phyloP scores from a whole-genome alignment of 2,888 invertebrate species.

The Eucera pruinosa region DNA sequence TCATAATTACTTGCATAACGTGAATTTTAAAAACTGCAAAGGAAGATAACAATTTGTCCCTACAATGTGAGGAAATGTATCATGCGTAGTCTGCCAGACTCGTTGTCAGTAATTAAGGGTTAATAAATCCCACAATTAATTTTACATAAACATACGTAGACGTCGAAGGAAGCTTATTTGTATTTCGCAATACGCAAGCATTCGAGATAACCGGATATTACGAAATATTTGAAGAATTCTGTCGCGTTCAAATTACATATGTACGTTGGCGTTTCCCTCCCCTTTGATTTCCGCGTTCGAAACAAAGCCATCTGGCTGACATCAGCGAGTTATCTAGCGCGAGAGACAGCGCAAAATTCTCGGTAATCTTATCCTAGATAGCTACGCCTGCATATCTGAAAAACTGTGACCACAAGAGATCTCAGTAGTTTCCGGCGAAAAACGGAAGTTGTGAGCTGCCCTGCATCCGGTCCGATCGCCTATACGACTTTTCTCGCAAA shows the following conservation, averaged over 20 bases:
- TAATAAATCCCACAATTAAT: background rate
- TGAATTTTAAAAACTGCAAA: too few relatives aligned
- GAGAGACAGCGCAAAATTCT: slow-evolving; percentile 54
- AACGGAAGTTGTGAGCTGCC: slow-evolving; percentile 46
- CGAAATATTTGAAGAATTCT: slow-evolving; percentile 19
- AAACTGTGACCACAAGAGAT: slow-evolving; percentile 38
- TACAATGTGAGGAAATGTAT: too few relatives aligned
- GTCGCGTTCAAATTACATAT: slow-evolving; percentile 2
- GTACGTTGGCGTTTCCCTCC: slow-evolving; percentile 27
- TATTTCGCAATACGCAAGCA: background rate
- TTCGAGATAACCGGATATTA: slow-evolving; percentile 11
- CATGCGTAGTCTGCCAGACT: too few relatives aligned
- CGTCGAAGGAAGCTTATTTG: background rate
- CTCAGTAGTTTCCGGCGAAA: slow-evolving; percentile 50
- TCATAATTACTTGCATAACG: too few relatives aligned
- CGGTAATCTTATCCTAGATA: slow-evolving; percentile 52
- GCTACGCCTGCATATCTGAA: slow-evolving; percentile 26
- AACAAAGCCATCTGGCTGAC: slow-evolving; percentile 25
- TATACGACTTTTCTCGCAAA: slow-evolving; percentile 45
- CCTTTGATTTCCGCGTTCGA: slow-evolving; percentile 39
- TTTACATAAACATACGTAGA: background rate
- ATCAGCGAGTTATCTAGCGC: slow-evolving; percentile 53
- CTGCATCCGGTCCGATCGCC: slow-evolving; percentile 51
- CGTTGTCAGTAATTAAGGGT: too few relatives aligned
- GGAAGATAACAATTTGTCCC: too few relatives aligned